Base-by-base conservation (phyloP, 1,140 invertebrate species). In the Probaryconus sp. region DNA sequence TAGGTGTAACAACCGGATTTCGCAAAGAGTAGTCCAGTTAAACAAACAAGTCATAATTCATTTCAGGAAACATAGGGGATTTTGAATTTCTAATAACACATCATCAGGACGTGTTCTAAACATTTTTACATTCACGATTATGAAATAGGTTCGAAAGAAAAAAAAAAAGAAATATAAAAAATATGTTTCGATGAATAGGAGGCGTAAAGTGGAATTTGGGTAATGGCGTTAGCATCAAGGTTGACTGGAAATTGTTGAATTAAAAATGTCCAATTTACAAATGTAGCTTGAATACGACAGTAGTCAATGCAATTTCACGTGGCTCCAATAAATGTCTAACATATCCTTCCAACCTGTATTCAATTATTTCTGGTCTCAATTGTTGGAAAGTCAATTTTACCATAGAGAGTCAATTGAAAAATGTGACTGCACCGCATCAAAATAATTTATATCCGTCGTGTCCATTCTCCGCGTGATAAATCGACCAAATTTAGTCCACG, bases 401-500 rank as follows among this genome's bases (percentile, higher is more conserved):
- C 33, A 51, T 14, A 0, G 11, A 6, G 28, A 9, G n/a, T n/a
- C 31, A 38, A 56, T 69, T 31, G 0, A 26, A 61, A 70, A 70
- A 55, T 53, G 45, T 28, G 38, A 55, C 38, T 55, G 47, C 30
- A 9, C 6, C 21, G 50, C 1, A 5, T 21, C 3, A 40, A 50
- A 71, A 71, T 75, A 75, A 69, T 75, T 76, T 42, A 76, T 76
- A 45, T 51, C 11, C 37, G 16, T 35, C 43, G 48, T 47, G 64
- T 64, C 64, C 64, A 60, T 74, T 30, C 37, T 17, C 24, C 26
- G 48, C 47, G 47, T 24, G 58, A 35, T 75, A 69, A 69, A 60
- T 69, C 53, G 64, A 20, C 10, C 58, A 43, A 75, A 69, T 69
- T 75, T 43, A 45, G 43, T 75, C 38, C 43, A 47, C 48, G 63